Evolutionary conservation across 2,888 invertebrate species (phyloP), one percentile per base, ranked within the genome.

Genomic region (Steinernema hermaphroditum): DNA sequence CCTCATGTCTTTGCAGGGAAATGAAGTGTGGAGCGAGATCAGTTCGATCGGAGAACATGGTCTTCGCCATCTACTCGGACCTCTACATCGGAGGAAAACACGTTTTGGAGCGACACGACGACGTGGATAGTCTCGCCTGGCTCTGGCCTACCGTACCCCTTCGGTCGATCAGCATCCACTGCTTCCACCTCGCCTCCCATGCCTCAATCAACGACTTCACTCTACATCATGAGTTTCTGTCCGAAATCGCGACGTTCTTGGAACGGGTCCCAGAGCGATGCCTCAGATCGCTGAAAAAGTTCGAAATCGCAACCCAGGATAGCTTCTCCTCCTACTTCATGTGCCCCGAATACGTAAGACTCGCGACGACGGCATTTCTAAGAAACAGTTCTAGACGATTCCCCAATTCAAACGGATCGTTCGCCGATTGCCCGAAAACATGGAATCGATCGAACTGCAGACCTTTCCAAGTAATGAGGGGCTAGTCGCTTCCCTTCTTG

Each of bases 391-490:
- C 6, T 34, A 62, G 62, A 62, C 32, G 6, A 62, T 62, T 4
- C 62, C 62, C 12, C 16, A 62, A 4, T 62, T 62, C 19, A 62
- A 62, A 32, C 29, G 62, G 27, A 62, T 62, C 32, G 16, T 62
- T 12, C 29, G 29, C 4, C 29, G 34, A 9, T 32, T 62, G 29
- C 62, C 62, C 8, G 6, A 24, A 9, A 16, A 32, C 62, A 62
- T 62, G 62, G 62, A 62, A 16, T 62, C 62, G 1, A 62, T 62
- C 34, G 62, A 62, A 29, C 32, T 62, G 8, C 62, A 62, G 34
- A 62, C 62, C 6, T 62, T 62, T 32, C 62, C 62, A 12, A 62
- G 29, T 32, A 62, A 62, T 32, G 62, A 62, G 16, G 62, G 62
- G 1, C 32, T 62, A 4, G 29, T 62, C 12, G 62, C 32, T 1